Conservation (phyloP, 2,113 vertebrate species). For the Pterocles burchelli region DNA sequence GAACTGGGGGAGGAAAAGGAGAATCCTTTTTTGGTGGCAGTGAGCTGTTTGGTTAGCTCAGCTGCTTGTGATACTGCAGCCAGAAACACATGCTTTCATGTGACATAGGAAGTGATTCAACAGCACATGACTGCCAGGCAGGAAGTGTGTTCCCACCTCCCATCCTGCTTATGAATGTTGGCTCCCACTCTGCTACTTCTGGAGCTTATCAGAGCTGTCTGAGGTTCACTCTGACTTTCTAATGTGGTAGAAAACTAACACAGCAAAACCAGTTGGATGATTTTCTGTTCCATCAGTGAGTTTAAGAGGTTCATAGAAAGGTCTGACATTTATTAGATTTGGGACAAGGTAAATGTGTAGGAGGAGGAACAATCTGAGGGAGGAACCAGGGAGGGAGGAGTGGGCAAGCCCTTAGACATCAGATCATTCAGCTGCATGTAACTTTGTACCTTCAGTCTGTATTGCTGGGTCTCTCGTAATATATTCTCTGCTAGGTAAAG, state of each 20-base stretch:
- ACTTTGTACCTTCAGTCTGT: not conserved
- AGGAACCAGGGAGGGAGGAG: not conserved
- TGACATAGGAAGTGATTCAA: constrained; percentile 8
- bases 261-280: not conserved
- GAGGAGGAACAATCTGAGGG: not conserved
- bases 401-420: not conserved
- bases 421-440: not conserved
- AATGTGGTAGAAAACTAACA: not conserved
- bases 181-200: not conserved
- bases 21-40: not conserved
- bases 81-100: not conserved
- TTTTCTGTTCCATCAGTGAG: not conserved
- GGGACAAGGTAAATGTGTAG: not conserved
- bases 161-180: not conserved
- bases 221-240: not conserved
- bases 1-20: not conserved
- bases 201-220: not conserved
- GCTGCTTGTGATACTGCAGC: not conserved
- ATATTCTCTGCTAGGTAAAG: not conserved
- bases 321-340: not conserved
- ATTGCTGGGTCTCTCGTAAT: not conserved
- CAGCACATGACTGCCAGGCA: not conserved
- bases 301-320: not conserved
- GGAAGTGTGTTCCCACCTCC: not conserved
- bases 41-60: not conserved